Evolutionary conservation across 2,113 vertebrate species (phyloP), one percentile per base, ranked within the genome.

Genomic region (Peromyscus polionotus): DNA sequence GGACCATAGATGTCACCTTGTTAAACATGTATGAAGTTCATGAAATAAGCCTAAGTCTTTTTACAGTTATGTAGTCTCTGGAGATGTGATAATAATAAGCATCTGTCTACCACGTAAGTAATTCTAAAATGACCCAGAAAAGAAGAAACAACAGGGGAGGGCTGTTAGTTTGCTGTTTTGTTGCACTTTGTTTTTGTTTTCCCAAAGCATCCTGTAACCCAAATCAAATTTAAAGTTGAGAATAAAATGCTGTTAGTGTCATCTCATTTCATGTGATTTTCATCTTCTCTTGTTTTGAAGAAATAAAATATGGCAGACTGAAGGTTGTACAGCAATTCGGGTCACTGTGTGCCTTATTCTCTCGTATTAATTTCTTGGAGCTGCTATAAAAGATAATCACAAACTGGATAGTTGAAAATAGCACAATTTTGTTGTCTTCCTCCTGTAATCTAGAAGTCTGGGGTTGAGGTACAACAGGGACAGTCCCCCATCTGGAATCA

Each of bases 21-120:
- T 98, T 98, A 98, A 98, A 98, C 95, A 96, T 97, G 95, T 96
- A 93, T 97, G 88, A 95, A 90, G 73, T 96, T 93, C 88, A 48
- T 85, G 17, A 65, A 92, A 95, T 83, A 94, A 76, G 80, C 28
- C 31, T 91, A 81, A 72, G 86, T 95, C 67, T 91, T 87, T 96
- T 89, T 94, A 67, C 7, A 92, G 51, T 51, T 96, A 45, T 91
- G 28, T 61, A 73, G 48, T n/a, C 57, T 80, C 73, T 96, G 51
- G 79, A 94, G 79, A 72, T 88, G 93, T 95, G 39, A 88, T 45
- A 87, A 84, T 88, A 93, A 97, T 93, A 97, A 45, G 94, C 63
- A 86, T 90, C 70, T 96, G 57, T 93, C 97, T 97, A 54, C 93
- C 83, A 28, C 51, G 90, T 89, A 96, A 0, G 3, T 13, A 48